Evolutionary conservation across 1,140 invertebrate species (phyloP), one percentile per base, ranked within the genome.

Genomic region (Bombus affinis): DNA sequence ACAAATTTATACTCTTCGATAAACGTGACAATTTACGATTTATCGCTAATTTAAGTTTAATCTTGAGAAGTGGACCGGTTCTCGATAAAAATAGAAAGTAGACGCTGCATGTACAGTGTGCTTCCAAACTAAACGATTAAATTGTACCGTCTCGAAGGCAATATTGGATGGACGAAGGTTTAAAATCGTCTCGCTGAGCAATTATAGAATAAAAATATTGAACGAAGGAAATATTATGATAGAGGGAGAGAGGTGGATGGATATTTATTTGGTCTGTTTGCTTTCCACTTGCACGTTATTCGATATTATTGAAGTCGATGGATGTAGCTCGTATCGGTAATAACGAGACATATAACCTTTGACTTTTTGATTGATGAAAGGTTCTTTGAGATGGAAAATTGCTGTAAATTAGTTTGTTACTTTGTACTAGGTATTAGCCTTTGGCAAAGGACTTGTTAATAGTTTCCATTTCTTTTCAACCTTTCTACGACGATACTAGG

Each of bases 201-300:
- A n/a, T 75, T 59, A 25, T 39, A 59, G 18, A 53, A 53, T 28
- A 37, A 39, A 76, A 76, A 76, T 76, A 59, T 59, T 39, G 53
- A 76, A 59, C 35, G 32, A 25, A 18, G 12, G 5, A 59, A 59
- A 25, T 76, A 59, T 39, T 37, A 75, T 25, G 32, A 35, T 22
- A 75, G 44, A 18, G 25, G 37, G 1, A 25, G 1, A 25, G 28
- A n/a, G 15, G 42, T 32, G 22, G 35, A 76, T 25, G 47, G 47
- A 75, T 75, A 57, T 75, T 75, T 75, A 75, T 75, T 75, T 75
- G 35, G 6, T 59, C 74, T 18, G 74, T 76, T 59, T 35, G 12
- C 32, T n/a, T 6, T 39, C 74, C 1, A 57, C 53, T n/a, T 53
- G 25, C 37, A 12, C 15, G 18, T 53, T 59, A 28, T 59, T 59